These are phyloP conservation scores for Axea sp. DNA, from an alignment of 2,888 invertebrate species.

Conservation along the genomic window DNA sequence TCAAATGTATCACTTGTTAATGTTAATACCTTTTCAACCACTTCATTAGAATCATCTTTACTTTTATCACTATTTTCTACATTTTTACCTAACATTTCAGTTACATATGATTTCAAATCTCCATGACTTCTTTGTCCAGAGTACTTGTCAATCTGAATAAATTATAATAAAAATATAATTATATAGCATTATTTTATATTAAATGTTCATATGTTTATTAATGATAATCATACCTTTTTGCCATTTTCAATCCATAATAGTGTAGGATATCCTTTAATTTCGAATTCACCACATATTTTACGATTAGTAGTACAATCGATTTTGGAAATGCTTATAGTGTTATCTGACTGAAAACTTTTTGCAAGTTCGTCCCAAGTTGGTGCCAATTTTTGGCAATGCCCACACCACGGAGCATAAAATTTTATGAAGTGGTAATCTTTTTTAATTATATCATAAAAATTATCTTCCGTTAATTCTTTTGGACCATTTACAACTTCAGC, in stretches of 20 bases:
- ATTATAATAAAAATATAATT: no score
- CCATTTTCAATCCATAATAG: slow-evolving; percentile 93
- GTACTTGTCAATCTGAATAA: slow-evolving; percentile 86
- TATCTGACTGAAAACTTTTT: slow-evolving; percentile 84
- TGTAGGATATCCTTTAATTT: slow-evolving; percentile 93
- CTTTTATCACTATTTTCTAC: slow-evolving; percentile 76
- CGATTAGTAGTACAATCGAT: slow-evolving; percentile 91
- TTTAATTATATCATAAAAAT: slow-evolving; percentile 86
- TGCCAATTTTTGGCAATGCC: slow-evolving; percentile 91
- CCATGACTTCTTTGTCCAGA: slow-evolving; percentile 80
- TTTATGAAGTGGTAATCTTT: slow-evolving; percentile 92
- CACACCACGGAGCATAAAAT: slow-evolving; percentile 96
- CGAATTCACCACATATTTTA: slow-evolving; percentile 87
- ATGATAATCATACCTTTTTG: slow-evolving; percentile 80
- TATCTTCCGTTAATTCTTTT: slow-evolving; percentile 87
- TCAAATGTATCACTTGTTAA: slow-evolving; percentile 88
- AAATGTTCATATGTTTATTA: no score
- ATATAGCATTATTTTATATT: no score
- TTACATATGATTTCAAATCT: slow-evolving; percentile 86
- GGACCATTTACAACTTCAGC: slow-evolving; percentile 84
- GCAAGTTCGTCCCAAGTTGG: slow-evolving; percentile 92
- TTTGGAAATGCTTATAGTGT: slow-evolving; percentile 87
- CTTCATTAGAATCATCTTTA: slow-evolving; percentile 68
- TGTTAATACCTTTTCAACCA: slow-evolving; percentile 81
- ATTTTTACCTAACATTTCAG: slow-evolving; percentile 83